Evolutionary conservation across 2,888 invertebrate genomes (phyloP).

Genomic region (Physocephala rufipes): DNA sequence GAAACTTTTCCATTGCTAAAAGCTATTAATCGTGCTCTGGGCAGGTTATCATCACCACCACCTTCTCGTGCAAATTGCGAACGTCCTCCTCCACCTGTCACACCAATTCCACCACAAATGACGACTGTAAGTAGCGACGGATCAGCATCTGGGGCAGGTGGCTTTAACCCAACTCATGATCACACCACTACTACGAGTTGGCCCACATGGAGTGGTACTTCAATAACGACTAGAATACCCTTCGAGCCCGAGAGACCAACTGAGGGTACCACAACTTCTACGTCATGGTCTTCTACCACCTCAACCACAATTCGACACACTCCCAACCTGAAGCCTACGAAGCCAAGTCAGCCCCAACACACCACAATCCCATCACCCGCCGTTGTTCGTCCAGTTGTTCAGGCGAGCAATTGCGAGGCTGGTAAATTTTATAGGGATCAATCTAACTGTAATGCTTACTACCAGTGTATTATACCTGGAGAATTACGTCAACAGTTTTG

Average conservation of each 20-base stretch:
- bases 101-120: constrained; percentile 79
- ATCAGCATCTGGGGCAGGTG: constrained; percentile 44
- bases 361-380: constrained; percentile 66
- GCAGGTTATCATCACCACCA: constrained; percentile 69
- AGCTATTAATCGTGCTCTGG: constrained; percentile 80
- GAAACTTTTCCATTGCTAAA: constrained; percentile 82
- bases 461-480: constrained; percentile 77
- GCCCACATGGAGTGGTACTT: constrained; percentile 55
- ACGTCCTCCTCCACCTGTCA: constrained; percentile 76
- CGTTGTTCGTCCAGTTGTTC: constrained; percentile 65
- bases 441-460: constrained; percentile 78
- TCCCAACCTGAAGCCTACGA: constrained; percentile 48
- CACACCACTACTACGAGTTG: constrained; percentile 55
- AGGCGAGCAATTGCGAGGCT: constrained; percentile 64
- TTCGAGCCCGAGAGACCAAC: constrained; percentile 58
- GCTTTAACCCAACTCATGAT: constrained; percentile 53
- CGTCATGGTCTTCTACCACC: constrained; percentile 36
- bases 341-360: constrained; percentile 44
- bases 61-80: constrained; percentile 72
- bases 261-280: constrained; percentile 41
- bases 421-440: constrained; percentile 72
- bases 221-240: constrained; percentile 56
- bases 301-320: constrained; percentile 55
- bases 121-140: constrained; percentile 75
- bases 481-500: constrained; percentile 77